phyloP scores from a whole-genome alignment of 2,888 invertebrate genomes.

The Synanthedon vespiformis region DNA sequence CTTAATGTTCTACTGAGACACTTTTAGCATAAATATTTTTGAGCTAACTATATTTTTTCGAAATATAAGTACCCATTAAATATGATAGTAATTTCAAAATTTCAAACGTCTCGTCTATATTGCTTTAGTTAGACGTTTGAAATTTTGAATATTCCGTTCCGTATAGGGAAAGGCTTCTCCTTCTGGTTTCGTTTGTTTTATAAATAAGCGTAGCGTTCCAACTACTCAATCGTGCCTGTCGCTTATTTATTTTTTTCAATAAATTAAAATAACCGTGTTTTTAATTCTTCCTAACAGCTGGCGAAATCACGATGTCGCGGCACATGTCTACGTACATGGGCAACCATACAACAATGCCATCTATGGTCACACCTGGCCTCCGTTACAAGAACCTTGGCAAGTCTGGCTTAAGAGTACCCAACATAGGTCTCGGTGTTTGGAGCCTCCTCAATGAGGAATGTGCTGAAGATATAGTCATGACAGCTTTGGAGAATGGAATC shows the following conservation, averaged over 20 bases:
- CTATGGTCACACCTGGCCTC: constrained; percentile 82
- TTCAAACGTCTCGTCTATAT: too few species aligned
- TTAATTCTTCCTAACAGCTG: constrained; percentile 19
- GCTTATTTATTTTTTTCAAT: background rate
- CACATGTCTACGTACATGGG: constrained; percentile 66
- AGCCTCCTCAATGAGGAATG: constrained; percentile 87
- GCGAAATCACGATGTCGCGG: constrained; percentile 49
- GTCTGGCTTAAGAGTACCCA: constrained; percentile 93
- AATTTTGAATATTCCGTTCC: too few species aligned
- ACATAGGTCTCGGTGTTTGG: constrained; percentile 95
- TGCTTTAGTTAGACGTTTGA: too few species aligned
- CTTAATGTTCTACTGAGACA: too few species aligned
- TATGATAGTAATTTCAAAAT: too few species aligned
- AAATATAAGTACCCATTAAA: too few species aligned
- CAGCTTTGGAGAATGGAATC: constrained; percentile 95
- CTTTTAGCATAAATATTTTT: too few species aligned
- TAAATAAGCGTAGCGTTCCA: too few species aligned
- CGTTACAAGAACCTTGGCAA: constrained; percentile 95
- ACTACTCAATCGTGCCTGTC: too few species aligned
- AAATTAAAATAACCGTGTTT: background rate
- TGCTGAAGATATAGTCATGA: constrained; percentile 91
- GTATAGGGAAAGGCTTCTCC: too few species aligned
- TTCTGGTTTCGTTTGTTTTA: too few species aligned
- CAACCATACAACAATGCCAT: constrained; percentile 73
- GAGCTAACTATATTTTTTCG: too few species aligned